Percentiles rank a stretch among this genome's conserved stretches.
These are phyloP conservation scores for Peromyscus melanophrys DNA, from an alignment of 2,797 vertebrate species.

Conservation along the genomic window DNA sequence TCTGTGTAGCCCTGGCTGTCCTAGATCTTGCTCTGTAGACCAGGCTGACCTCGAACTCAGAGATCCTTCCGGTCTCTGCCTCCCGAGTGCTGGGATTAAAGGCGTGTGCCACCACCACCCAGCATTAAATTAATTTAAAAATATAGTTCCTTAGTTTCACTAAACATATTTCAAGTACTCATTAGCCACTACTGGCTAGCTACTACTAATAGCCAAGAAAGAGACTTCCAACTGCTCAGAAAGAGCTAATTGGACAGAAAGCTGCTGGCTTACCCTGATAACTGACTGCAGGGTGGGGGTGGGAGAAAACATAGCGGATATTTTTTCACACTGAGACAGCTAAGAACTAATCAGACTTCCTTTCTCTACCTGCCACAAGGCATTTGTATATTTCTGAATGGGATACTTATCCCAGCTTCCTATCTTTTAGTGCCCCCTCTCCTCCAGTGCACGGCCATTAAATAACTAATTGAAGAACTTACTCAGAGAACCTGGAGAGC, in stretches of 20 bases:
- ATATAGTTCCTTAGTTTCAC: not conserved
- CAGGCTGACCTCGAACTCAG: not conserved
- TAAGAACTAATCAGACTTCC: not conserved
- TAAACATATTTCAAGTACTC: not conserved
- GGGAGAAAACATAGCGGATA: not conserved
- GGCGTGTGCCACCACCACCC: not conserved
- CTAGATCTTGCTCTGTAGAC: not conserved
- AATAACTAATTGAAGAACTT: slow-evolving; percentile 42
- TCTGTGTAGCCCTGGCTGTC: not conserved
- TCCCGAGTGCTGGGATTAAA: not conserved
- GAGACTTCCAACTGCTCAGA: not conserved
- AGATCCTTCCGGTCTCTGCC: not conserved
- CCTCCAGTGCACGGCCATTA: not conserved
- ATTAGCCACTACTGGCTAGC: not conserved
- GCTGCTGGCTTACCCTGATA: not conserved
- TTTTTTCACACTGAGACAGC: not conserved
- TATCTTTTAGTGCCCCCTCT: not conserved
- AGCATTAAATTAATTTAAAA: not conserved
- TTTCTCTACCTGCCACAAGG: not conserved
- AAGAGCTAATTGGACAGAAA: not conserved
- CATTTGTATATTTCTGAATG: slow-evolving; percentile 33
- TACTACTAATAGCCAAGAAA: not conserved
- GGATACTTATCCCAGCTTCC: not conserved
- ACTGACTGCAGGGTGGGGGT: not conserved
- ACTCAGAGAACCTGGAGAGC: not conserved